phyloP scores from a whole-genome alignment of 2,797 vertebrate species.

The Myoxocephalus aenaeus region DNA sequence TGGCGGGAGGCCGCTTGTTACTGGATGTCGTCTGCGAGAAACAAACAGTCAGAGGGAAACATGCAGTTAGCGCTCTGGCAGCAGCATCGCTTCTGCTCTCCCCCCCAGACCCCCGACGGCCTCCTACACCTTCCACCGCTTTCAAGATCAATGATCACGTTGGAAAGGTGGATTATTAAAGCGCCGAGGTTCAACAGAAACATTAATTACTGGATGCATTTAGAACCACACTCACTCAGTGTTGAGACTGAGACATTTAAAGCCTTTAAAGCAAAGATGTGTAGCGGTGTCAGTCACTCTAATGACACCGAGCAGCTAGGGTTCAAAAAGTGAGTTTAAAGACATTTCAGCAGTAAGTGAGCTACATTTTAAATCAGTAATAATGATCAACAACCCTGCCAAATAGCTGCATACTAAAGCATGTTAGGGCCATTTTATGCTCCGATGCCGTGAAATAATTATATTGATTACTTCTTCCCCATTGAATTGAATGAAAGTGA shows the following conservation, averaged over 20 bases:
- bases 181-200: neutral
- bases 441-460: slow-evolving; percentile 9
- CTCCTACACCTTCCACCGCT: slow-evolving; percentile 2
- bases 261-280: too few relatives aligned
- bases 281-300: slow-evolving; percentile 3
- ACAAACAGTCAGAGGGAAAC: neutral
- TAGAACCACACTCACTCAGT: neutral
- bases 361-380: neutral
- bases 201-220: neutral
- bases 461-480: slow-evolving; percentile 11
- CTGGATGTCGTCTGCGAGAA: neutral
- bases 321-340: neutral
- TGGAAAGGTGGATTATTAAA: neutral
- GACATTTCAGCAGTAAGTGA: neutral
- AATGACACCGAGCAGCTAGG: neutral
- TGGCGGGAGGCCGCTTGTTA: neutral
- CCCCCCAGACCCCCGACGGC: neutral
- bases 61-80: neutral
- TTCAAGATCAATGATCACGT: neutral
- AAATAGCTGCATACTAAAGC: neutral
- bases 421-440: slow-evolving; percentile 11
- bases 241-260: neutral
- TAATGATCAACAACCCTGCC: neutral
- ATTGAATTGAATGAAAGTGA: neutral
- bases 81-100: slow-evolving; percentile 3